phyloP scores from a whole-genome alignment of 2,797 vertebrate genomes.

The Bradypus variegatus region DNA sequence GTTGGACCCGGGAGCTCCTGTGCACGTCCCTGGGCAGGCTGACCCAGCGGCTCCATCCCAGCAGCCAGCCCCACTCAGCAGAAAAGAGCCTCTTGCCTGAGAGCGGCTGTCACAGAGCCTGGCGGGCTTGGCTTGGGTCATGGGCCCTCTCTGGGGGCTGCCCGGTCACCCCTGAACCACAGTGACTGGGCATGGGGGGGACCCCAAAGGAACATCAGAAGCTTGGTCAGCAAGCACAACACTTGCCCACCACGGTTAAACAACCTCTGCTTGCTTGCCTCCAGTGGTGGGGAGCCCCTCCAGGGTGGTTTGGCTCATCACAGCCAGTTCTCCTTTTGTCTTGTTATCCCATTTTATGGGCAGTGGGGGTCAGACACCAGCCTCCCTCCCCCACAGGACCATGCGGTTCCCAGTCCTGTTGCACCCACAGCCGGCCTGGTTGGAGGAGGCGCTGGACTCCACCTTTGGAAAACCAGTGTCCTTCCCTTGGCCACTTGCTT shows the following conservation, averaged over 20 bases:
- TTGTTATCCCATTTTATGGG: not conserved
- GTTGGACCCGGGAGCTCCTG: not conserved
- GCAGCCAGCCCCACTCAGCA: not conserved
- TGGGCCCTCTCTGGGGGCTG: not conserved
- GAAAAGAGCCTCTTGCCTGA: not conserved
- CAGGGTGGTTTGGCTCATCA: not conserved
- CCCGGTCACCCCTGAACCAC: not conserved
- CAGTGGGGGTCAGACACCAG: not conserved
- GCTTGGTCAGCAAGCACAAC: not conserved
- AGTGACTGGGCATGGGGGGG: not conserved
- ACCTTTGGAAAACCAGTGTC: too few relatives aligned
- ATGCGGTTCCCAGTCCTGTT: not conserved
- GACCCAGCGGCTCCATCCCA: too few relatives aligned
- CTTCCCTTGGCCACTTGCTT: too few relatives aligned
- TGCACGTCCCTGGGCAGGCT: not conserved
- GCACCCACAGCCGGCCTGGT: not conserved
- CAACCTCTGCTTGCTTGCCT: not conserved
- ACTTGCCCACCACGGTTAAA: not conserved
- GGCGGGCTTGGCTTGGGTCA: too few relatives aligned
- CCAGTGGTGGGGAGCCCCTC: fast-evolving
- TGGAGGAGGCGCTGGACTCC: too few relatives aligned
- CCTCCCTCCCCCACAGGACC: fast-evolving
- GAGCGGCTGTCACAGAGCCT: too few relatives aligned
- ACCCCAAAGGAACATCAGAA: not conserved
- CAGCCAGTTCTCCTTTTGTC: not conserved